phyloP scores from a whole-genome alignment of 2,113 vertebrate species.

The Phaethornis superciliosus region DNA sequence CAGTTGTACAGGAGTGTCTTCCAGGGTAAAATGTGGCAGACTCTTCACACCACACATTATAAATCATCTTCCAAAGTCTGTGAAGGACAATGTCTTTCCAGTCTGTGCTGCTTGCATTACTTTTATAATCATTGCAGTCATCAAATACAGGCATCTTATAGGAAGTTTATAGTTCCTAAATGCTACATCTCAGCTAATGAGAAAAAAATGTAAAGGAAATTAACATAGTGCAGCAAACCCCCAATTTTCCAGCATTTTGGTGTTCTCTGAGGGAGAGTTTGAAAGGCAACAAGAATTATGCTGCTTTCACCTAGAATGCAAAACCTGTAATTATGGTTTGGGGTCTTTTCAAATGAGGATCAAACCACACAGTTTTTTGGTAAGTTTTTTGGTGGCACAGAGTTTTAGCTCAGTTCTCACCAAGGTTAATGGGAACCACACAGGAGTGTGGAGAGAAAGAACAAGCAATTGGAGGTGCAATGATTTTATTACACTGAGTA shows the following conservation, averaged over 20 bases:
- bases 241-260: neutral
- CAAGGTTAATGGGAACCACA: constrained; percentile 36
- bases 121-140: neutral
- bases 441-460: neutral
- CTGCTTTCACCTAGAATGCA: neutral
- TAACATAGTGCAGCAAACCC: neutral
- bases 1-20: neutral
- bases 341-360: neutral
- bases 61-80: neutral
- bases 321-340: neutral
- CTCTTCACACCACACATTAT: fast-evolving
- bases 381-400: neutral
- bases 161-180: neutral
- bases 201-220: neutral
- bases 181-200: neutral
- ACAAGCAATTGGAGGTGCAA: neutral
- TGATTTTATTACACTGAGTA: constrained; percentile 47
- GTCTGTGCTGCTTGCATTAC: neutral
- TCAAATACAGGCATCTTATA: neutral
- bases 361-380: neutral
- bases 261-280: neutral
- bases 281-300: neutral
- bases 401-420: neutral
- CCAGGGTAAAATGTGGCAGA: neutral
- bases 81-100: neutral